These are phyloP conservation scores for Poliocrania exsul DNA, from an alignment of 2,797 vertebrate genomes.

Conservation along the genomic window DNA sequence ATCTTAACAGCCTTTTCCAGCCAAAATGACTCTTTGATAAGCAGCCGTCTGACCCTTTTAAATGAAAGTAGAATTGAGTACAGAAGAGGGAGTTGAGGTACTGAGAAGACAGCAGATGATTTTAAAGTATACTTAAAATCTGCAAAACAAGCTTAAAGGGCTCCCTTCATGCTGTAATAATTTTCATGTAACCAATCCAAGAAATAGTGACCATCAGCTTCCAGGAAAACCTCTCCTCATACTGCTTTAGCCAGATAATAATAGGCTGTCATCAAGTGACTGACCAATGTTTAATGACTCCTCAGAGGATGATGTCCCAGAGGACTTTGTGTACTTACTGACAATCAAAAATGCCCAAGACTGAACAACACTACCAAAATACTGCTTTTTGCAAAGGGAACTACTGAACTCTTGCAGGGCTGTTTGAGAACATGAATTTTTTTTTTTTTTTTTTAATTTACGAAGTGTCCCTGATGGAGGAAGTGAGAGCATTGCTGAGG, in stretches of 20 bases:
- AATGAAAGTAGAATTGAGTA: not conserved
- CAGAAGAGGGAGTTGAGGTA: not conserved
- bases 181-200: not conserved
- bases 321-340: not conserved
- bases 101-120: not conserved
- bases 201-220: not conserved
- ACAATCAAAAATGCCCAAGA: constrained; percentile 28
- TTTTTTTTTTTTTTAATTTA: not conserved
- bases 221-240: not conserved
- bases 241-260: not conserved
- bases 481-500: not conserved
- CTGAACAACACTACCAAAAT: not conserved
- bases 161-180: not conserved
- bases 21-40: not conserved
- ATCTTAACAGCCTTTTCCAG: not conserved
- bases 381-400: not conserved
- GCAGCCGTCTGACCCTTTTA: not conserved
- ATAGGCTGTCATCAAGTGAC: not conserved
- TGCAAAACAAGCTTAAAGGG: not conserved
- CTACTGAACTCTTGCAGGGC: not conserved
- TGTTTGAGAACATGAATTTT: not conserved
- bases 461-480: not conserved
- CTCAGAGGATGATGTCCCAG: not conserved
- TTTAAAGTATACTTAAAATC: not conserved
- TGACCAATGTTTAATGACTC: not conserved